These are phyloP conservation scores for Pelmatolapia mariae DNA, from an alignment of 2,113 vertebrate species.

Conservation along the genomic window DNA sequence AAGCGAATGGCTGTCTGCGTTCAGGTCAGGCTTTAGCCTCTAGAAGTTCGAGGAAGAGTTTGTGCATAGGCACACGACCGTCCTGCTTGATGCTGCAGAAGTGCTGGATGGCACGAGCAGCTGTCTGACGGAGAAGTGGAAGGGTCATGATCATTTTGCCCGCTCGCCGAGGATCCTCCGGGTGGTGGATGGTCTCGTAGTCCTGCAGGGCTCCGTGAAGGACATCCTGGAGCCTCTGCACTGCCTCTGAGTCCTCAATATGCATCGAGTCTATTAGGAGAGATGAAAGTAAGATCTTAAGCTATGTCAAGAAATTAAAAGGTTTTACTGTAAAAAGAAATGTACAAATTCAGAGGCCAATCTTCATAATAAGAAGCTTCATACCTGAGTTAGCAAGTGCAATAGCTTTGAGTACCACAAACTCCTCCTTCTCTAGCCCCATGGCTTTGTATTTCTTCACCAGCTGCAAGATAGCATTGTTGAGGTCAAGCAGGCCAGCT, in stretches of 20 bases:
- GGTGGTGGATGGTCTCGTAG: constrained; percentile 84
- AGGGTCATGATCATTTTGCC: constrained; percentile 98
- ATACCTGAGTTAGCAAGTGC: constrained; percentile 96
- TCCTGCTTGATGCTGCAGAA: constrained; percentile 99
- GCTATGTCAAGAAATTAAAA: not conserved
- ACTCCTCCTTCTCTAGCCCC: constrained; percentile 95
- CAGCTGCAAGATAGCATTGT: constrained; percentile 94
- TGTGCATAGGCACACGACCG: constrained; percentile 99
- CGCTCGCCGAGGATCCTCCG: constrained; percentile 86
- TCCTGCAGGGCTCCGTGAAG: constrained; percentile 95
- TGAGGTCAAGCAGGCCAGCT: constrained; percentile 93
- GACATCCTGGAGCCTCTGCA: constrained; percentile 95
- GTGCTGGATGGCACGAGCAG: constrained; percentile 93
- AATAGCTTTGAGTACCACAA: constrained; percentile 97
- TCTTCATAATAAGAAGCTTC: not conserved
- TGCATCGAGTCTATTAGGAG: constrained; percentile 91
- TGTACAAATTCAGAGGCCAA: fast-evolving
- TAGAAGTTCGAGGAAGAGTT: constrained; percentile 99
- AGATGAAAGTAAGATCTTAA: constrained; percentile 58
- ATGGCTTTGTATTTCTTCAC: constrained; percentile 94
- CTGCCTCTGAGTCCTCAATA: constrained; percentile 91
- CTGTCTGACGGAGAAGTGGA: constrained; percentile 91
- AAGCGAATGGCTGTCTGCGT: not conserved
- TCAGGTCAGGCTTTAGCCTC: constrained; percentile 92
- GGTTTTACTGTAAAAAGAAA: not conserved